Evolutionary conservation across 2,888 invertebrate genomes (phyloP).

Genomic region (Habroteleia sp.): DNA sequence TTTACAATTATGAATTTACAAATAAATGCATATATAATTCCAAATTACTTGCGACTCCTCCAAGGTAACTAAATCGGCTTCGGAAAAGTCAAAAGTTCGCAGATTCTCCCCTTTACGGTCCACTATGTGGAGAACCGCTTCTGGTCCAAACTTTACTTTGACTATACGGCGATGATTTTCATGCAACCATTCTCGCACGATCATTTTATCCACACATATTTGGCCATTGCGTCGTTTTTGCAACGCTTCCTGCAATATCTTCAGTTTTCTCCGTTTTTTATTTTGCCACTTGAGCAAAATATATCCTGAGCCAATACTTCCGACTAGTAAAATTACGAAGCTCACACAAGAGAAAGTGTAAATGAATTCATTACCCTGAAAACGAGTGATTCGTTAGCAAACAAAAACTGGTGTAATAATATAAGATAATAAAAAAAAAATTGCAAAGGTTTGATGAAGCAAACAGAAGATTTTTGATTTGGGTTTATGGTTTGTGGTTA

Average conservation of each 20-base stretch:
- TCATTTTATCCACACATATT: slow-evolving; percentile 93
- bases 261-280: slow-evolving; percentile 88
- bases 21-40: too few species aligned
- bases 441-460: background rate
- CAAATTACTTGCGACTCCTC: slow-evolving; percentile 90
- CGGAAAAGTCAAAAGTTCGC: slow-evolving; percentile 89
- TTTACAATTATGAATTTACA: too few species aligned
- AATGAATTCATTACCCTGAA: slow-evolving; percentile 96
- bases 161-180: slow-evolving; percentile 94
- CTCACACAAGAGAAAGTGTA: slow-evolving; percentile 97
- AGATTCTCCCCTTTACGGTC: slow-evolving; percentile 96
- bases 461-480: background rate
- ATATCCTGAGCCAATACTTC: slow-evolving; percentile 95
- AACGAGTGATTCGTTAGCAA: slow-evolving; percentile 59
- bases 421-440: background rate
- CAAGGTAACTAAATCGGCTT: slow-evolving; percentile 89
- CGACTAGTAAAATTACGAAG: slow-evolving; percentile 94
- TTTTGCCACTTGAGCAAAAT: slow-evolving; percentile 96
- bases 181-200: slow-evolving; percentile 96
- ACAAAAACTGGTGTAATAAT: too few species aligned
- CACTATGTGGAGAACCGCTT: slow-evolving; percentile 91
- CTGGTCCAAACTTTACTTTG: slow-evolving; percentile 94
- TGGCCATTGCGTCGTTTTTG: slow-evolving; percentile 83
- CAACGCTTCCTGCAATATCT: slow-evolving; percentile 90
- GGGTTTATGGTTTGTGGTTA: background rate